phyloP scores from a whole-genome alignment of 2,113 vertebrate genomes.

The Euleptes europaea region DNA sequence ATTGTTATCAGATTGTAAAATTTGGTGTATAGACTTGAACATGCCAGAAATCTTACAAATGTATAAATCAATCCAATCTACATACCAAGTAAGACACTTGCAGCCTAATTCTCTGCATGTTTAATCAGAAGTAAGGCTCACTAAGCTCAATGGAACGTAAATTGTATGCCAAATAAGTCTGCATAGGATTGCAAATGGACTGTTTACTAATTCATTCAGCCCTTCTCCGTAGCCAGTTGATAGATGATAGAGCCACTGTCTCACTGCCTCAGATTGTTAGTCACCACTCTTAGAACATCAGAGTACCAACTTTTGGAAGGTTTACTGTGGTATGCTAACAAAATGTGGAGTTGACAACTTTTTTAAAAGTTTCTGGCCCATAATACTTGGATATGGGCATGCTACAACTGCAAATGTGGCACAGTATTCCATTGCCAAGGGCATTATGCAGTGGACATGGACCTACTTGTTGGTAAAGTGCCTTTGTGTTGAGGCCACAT shows the following conservation, averaged over 20 bases:
- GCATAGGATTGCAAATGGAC: neutral
- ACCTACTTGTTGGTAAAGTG: neutral
- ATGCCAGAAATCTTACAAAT: neutral
- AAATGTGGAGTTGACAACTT: neutral
- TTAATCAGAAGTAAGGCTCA: neutral
- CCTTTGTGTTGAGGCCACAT: neutral
- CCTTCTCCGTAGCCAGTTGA: neutral
- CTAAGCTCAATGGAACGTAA: too few species aligned
- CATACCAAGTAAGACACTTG: too few species aligned
- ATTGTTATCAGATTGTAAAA: neutral
- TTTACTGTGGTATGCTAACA: neutral
- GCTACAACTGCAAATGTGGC: neutral
- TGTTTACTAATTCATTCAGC: neutral
- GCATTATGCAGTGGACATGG: neutral
- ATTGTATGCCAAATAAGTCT: neutral
- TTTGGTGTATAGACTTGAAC: neutral
- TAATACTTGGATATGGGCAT: neutral
- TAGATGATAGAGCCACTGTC: neutral
- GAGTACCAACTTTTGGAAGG: neutral
- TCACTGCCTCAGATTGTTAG: neutral
- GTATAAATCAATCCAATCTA: neutral
- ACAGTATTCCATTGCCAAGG: neutral
- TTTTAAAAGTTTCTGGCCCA: neutral
- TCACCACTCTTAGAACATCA: neutral
- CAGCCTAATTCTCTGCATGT: neutral